These are phyloP conservation scores for Rissa tridactyla DNA, from an alignment of 2,113 vertebrate genomes.

Conservation along the genomic window DNA sequence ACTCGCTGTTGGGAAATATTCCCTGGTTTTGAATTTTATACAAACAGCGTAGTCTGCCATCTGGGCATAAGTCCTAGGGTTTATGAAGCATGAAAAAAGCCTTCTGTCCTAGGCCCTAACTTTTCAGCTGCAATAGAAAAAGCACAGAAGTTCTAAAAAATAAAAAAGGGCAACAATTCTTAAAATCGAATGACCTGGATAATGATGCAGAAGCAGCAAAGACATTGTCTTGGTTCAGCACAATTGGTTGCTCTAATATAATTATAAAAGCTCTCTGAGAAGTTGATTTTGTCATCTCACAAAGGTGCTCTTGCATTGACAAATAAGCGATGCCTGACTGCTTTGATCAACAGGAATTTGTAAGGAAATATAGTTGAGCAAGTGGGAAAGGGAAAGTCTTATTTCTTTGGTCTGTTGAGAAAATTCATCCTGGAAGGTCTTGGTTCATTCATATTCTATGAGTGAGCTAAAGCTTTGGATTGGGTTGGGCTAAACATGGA, in stretches of 20 bases:
- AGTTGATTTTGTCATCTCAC: neutral
- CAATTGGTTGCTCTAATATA: neutral
- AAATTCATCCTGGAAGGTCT: neutral
- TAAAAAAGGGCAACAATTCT: neutral
- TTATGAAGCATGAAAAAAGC: neutral
- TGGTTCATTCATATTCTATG: neutral
- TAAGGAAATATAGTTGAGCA: neutral
- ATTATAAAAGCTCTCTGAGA: neutral
- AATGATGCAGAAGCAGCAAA: neutral
- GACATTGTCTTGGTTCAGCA: neutral
- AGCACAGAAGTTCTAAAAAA: neutral
- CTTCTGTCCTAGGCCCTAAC: neutral
- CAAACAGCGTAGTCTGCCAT: neutral
- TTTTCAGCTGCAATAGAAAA: neutral
- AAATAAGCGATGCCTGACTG: neutral
- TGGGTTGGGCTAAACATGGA: rapidly evolving
- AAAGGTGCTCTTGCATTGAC: neutral
- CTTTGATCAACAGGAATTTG: neutral
- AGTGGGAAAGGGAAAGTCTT: neutral
- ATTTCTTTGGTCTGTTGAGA: neutral
- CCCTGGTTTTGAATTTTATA: neutral
- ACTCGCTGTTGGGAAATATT: neutral
- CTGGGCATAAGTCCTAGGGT: neutral
- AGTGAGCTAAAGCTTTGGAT: neutral
- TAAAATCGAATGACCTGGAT: neutral